Evolutionary conservation across 2,888 invertebrate species (phyloP).

Genomic region (Eilema caniola): DNA sequence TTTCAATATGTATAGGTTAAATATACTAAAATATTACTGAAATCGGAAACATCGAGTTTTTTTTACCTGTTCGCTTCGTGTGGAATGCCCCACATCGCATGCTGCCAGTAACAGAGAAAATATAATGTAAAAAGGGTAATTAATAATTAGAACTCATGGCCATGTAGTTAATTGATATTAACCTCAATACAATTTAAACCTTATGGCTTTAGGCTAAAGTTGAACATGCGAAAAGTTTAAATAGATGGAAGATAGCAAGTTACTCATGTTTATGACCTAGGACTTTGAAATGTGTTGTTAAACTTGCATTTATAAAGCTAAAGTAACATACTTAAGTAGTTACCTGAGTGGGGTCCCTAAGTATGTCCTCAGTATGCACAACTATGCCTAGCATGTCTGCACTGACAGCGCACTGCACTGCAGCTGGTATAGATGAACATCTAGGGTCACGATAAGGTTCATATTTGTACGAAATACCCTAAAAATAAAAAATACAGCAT

Average conservation of each 20-base stretch:
- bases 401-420: slow-evolving; percentile 93
- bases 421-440: slow-evolving; percentile 93
- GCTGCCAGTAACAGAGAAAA: neutral
- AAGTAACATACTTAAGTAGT: neutral
- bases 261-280: neutral
- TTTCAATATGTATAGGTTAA: too few species aligned
- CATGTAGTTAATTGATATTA: neutral
- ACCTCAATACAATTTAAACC: neutral
- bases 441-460: slow-evolving; percentile 94
- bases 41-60: too few species aligned
- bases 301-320: neutral
- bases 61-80: too few species aligned
- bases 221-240: neutral
- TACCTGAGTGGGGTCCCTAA: slow-evolving; percentile 93
- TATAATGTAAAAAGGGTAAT: neutral
- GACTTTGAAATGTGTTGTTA: neutral
- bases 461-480: slow-evolving; percentile 86
- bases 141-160: neutral
- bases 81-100: too few species aligned
- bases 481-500: slow-evolving; percentile 25
- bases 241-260: neutral
- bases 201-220: neutral
- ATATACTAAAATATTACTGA: too few species aligned
- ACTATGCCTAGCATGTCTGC: slow-evolving; percentile 96
- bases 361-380: slow-evolving; percentile 96